Conservation (phyloP, 2,113 vertebrate genomes). For the Phyllostomus discolor region DNA sequence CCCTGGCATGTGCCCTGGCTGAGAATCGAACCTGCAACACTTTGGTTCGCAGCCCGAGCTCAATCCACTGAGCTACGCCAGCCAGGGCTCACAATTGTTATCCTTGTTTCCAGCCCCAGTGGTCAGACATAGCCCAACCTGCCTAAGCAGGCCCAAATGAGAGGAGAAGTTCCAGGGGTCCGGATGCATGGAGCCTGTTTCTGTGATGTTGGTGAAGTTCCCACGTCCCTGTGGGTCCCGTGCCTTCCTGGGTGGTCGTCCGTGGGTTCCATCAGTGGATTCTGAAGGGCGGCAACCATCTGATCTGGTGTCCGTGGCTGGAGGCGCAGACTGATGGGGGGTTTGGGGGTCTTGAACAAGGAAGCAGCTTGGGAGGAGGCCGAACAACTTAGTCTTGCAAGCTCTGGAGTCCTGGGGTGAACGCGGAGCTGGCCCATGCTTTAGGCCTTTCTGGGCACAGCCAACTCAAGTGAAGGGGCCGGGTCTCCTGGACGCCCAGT, state of each 20-base stretch:
- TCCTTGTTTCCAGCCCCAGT: not conserved
- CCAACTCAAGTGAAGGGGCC: not conserved
- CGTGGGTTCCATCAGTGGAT: not conserved
- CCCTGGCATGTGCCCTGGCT: no score
- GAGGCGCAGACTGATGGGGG: not conserved
- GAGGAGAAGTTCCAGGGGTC: not conserved
- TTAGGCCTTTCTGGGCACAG: not conserved
- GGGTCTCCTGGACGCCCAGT: not conserved
- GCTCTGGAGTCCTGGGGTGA: not conserved
- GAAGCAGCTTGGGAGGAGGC: not conserved
- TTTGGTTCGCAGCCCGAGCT: no score
- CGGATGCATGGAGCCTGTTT: not conserved
- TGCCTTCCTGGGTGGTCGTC: not conserved
- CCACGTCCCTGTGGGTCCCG: not conserved
- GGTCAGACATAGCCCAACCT: not conserved
- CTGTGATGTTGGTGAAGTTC: fast-evolving
- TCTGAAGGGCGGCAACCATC: not conserved
- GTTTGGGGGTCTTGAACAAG: not conserved
- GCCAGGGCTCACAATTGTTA: not conserved
- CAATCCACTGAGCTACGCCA: no score
- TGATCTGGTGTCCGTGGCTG: not conserved
- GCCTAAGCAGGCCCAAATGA: not conserved
- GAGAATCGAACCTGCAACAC: no score
- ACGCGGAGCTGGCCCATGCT: not conserved
- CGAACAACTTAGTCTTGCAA: not conserved